A percentile compares a stretch with the other conserved stretches of the same genome.
phyloP scores from a whole-genome alignment of 2,888 invertebrate species.

The Nebria salina region DNA sequence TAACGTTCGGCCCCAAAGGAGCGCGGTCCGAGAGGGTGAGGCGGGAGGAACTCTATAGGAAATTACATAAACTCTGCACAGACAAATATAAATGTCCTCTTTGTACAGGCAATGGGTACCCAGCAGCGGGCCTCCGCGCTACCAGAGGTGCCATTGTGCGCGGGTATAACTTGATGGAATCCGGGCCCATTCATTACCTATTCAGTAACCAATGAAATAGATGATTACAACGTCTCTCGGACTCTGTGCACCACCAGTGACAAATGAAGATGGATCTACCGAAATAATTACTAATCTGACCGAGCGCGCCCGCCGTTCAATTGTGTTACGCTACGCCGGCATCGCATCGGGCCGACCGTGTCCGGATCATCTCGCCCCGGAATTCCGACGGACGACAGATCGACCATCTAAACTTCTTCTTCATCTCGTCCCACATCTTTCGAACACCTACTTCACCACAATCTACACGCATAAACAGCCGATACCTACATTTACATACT shows the following conservation, averaged over 20 bases:
- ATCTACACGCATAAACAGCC: not conserved
- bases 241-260: conserved; percentile 56
- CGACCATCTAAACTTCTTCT: not conserved
- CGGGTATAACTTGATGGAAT: conserved; percentile 59
- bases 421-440: not conserved
- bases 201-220: conserved; percentile 65
- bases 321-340: conserved; percentile 11
- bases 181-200: conserved; percentile 63
- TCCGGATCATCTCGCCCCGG: conserved; percentile 23
- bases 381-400: conserved; percentile 21
- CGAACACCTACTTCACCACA: not conserved
- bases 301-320: conserved; percentile 54
- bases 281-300: conserved; percentile 65
- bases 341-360: not conserved
- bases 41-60: conserved; percentile 63
- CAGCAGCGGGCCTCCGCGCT: conserved; percentile 55
- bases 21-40: conserved; percentile 50
- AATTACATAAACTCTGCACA: conserved; percentile 66
- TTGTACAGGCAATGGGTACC: conserved; percentile 62
- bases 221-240: conserved; percentile 63
- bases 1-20: conserved; percentile 58
- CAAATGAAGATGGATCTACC: conserved; percentile 63
- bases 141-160: conserved; percentile 58
- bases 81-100: conserved; percentile 66
- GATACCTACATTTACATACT: not conserved